These are phyloP conservation scores for Microplitis deprimator DNA, from an alignment of 2,888 invertebrate species.

Conservation along the genomic window DNA sequence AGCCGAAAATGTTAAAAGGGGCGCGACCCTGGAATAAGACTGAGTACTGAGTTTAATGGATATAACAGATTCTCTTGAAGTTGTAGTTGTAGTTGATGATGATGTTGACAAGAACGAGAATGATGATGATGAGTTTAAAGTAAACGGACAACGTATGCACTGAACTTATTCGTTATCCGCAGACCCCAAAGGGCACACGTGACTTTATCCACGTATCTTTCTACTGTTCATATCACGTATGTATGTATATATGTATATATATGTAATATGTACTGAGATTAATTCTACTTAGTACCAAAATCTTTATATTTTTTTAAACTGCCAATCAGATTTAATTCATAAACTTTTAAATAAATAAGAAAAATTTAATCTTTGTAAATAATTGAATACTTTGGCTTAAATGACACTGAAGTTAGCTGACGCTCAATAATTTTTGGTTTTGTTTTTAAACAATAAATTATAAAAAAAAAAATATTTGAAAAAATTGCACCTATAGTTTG, in stretches of 20 bases:
- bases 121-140: constrained; percentile 44
- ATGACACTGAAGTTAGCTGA: too few species aligned
- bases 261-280: not conserved
- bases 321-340: not conserved
- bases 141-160: constrained; percentile 35
- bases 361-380: not conserved
- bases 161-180: not conserved
- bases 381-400: not conserved
- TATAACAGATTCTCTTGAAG: not conserved
- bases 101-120: constrained; percentile 39
- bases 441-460: too few species aligned
- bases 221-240: constrained; percentile 26
- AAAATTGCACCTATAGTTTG: too few species aligned
- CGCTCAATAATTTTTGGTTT: too few species aligned
- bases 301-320: constrained; percentile 17
- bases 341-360: not conserved
- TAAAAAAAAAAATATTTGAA: too few species aligned
- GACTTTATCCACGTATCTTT: constrained; percentile 59
- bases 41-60: constrained; percentile 49
- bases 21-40: constrained; percentile 61
- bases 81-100: not conserved
- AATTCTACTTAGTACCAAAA: not conserved
- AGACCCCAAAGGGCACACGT: constrained; percentile 64
- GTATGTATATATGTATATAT: too few species aligned
- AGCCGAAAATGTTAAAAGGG: constrained; percentile 47